Conservation (phyloP, 2,797 vertebrate species). For the Malacoraja senta region DNA sequence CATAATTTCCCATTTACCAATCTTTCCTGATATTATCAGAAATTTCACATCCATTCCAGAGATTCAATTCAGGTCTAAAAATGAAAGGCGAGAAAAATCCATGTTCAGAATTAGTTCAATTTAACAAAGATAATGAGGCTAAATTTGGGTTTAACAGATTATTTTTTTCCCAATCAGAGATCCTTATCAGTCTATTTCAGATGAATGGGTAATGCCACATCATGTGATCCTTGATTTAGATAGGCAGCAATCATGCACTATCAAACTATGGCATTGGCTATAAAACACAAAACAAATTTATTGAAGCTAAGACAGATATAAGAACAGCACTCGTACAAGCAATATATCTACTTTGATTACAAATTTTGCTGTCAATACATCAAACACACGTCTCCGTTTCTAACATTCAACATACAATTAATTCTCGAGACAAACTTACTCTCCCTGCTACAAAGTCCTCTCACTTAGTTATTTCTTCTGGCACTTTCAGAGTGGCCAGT, state of each 20-base stretch:
- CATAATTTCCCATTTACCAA: too few species aligned
- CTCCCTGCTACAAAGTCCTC: too few species aligned
- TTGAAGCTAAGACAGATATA: not conserved
- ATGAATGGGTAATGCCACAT: not conserved
- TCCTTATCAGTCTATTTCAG: not conserved
- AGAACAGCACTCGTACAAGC: not conserved
- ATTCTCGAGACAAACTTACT: not conserved
- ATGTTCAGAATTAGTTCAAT: not conserved
- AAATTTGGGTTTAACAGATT: not conserved
- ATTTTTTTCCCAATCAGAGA: not conserved
- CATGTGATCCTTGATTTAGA: not conserved
- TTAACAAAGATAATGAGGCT: not conserved
- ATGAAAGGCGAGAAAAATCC: not conserved
- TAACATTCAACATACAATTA: not conserved
- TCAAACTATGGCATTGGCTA: not conserved
- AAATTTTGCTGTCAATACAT: not conserved
- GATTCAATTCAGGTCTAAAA: not conserved
- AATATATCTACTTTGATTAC: not conserved
- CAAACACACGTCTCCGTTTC: not conserved
- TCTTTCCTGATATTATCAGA: too few species aligned
- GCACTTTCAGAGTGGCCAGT: not conserved
- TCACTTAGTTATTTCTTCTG: not conserved
- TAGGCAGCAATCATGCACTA: not conserved
- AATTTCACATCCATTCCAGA: not conserved
- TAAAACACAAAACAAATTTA: not conserved